A percentile compares a stretch with the other conserved stretches of the same genome.
phyloP scores from a whole-genome alignment of 2,797 vertebrate species.

The Choloepus didactylus region DNA sequence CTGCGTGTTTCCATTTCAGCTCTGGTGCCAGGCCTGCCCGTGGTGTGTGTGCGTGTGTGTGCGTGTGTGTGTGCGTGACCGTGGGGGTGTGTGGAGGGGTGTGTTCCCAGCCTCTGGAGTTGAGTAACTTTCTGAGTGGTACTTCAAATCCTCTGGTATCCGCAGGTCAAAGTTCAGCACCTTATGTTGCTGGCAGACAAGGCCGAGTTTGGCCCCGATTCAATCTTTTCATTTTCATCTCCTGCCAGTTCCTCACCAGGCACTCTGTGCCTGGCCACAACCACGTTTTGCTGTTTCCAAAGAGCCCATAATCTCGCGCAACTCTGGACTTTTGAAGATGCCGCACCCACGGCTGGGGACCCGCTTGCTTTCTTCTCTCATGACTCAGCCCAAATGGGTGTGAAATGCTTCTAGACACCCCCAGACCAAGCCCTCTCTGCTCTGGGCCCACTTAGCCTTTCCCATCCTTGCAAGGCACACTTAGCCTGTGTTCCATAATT shows the following conservation, averaged over 20 bases:
- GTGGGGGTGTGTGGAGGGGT: accelerated
- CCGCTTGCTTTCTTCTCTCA: not conserved
- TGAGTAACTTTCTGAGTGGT: not conserved
- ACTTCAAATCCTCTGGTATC: not conserved
- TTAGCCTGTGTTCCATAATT: accelerated
- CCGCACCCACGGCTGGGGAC: not conserved
- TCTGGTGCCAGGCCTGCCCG: too few species aligned
- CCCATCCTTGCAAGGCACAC: accelerated
- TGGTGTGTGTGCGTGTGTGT: not conserved
- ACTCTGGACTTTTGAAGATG: not conserved
- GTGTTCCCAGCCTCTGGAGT: not conserved
- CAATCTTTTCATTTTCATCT: constrained; percentile 4
- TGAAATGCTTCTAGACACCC: not conserved
- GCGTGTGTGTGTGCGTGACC: not conserved
- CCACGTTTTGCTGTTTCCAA: not conserved
- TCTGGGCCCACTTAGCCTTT: not conserved
- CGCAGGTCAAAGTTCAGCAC: constrained; percentile 29
- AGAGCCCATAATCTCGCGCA: not conserved
- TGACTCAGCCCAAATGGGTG: accelerated
- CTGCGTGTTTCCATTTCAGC: not conserved
- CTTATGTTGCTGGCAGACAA: not conserved
- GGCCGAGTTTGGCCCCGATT: not conserved
- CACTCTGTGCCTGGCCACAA: constrained; percentile 17
- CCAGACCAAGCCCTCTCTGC: not conserved
- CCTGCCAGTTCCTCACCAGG: constrained; percentile 48